Evolutionary conservation across 2,888 invertebrate species (phyloP).

Genomic region (Entomobrya multifasciata): DNA sequence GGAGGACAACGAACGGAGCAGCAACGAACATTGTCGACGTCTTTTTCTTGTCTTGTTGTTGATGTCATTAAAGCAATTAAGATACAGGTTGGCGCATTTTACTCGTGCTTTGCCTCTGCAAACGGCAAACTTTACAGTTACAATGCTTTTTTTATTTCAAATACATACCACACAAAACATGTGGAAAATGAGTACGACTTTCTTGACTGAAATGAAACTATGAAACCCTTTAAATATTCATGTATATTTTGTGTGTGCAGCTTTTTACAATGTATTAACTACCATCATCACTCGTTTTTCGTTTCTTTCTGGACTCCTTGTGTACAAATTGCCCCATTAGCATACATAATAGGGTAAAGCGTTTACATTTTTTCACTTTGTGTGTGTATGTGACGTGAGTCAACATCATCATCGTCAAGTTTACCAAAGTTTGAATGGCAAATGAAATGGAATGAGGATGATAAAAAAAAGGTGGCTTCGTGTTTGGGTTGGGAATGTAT

Average conservation of each 20-base stretch:
- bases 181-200: neutral
- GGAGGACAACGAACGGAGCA: conserved; percentile 35
- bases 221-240: conserved; percentile 15
- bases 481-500: too few relatives aligned
- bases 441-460: neutral
- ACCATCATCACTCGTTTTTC: neutral
- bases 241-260: conserved; percentile 1
- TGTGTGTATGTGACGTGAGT: conserved; percentile 8
- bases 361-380: conserved; percentile 7
- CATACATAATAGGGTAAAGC: conserved; percentile 3
- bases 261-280: conserved; percentile 4
- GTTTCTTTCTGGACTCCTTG: neutral
- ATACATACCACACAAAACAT: neutral
- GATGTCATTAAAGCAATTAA: conserved; percentile 47
- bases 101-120: neutral
- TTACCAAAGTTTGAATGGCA: neutral
- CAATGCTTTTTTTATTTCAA: neutral
- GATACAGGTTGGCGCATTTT: conserved; percentile 6
- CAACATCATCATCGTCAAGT: neutral
- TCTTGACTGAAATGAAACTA: neutral
- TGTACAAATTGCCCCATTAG: conserved; percentile 39
- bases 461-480: neutral
- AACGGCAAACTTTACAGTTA: neutral
- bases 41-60: conserved; percentile 41
- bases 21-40: neutral